phyloP scores from a whole-genome alignment of 2,888 invertebrate species.

The Patella caerulea region DNA sequence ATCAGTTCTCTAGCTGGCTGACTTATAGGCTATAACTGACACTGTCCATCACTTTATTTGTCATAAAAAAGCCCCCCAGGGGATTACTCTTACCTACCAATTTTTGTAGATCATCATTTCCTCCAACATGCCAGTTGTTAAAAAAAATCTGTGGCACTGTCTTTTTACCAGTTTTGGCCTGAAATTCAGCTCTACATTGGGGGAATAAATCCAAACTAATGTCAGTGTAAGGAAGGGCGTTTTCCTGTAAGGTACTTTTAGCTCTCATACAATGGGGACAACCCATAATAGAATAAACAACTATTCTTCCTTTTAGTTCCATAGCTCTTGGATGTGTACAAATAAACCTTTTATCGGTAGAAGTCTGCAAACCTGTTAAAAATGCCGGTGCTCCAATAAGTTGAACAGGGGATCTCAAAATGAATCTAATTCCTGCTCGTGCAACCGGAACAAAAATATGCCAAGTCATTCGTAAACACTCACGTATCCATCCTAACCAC shows the following conservation, averaged over 20 bases:
- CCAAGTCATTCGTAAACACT: conserved; percentile 9
- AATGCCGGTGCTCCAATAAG: conserved; percentile 10
- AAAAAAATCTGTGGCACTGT: conserved; percentile 72
- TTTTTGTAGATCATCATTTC: conserved; percentile 67
- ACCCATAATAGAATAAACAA: conserved; percentile 69
- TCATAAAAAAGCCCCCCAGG: too few relatives aligned
- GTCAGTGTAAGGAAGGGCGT: conserved; percentile 67
- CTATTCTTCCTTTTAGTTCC: conserved; percentile 64
- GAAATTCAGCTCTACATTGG: conserved; percentile 62
- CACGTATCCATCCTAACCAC: conserved; percentile 15
- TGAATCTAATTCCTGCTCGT: conserved; percentile 10
- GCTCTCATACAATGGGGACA: conserved; percentile 70
- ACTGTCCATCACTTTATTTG: too few relatives aligned
- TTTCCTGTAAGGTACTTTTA: conserved; percentile 61
- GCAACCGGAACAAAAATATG: conserved; percentile 23
- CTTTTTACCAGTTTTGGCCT: conserved; percentile 58
- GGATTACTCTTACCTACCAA: conserved; percentile 51
- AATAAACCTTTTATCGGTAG: neutral
- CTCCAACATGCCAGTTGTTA: conserved; percentile 69
- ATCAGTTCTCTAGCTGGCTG: too few relatives aligned
- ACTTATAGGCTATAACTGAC: too few relatives aligned
- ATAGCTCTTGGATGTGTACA: conserved; percentile 28
- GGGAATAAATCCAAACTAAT: conserved; percentile 69
- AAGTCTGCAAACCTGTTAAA: neutral
- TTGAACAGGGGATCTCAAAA: neutral